Evolutionary conservation across 1,140 invertebrate genomes (phyloP).

Genomic region (Cydia fagiglandana): DNA sequence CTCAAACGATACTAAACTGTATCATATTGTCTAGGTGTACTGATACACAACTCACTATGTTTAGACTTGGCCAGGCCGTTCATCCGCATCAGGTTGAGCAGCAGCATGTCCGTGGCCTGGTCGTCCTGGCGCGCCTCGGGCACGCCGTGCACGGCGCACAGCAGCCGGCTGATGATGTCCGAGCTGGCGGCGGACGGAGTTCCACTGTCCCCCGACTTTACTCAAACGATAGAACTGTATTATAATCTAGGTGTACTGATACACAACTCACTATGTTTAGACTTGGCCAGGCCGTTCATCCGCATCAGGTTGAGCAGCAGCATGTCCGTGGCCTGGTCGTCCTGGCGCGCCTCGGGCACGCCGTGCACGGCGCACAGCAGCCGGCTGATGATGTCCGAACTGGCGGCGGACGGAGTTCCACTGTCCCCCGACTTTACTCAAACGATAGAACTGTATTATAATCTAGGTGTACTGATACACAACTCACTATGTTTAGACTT

Average conservation of each 20-base stretch:
- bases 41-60: slow-evolving; percentile 44
- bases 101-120: slow-evolving; percentile 69
- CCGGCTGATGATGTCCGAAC: slow-evolving; percentile 51
- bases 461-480: background rate
- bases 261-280: slow-evolving; percentile 48
- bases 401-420: no score
- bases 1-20: no score
- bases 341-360: slow-evolving; percentile 48
- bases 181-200: no score
- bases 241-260: no score
- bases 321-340: slow-evolving; percentile 68
- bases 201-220: no score
- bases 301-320: slow-evolving; percentile 71
- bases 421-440: no score
- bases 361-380: slow-evolving; percentile 56
- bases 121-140: slow-evolving; percentile 51
- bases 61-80: slow-evolving; percentile 64
- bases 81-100: slow-evolving; percentile 71
- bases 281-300: slow-evolving; percentile 67
- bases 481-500: slow-evolving; percentile 55
- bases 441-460: no score
- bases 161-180: slow-evolving; percentile 56
- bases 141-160: slow-evolving; percentile 54
- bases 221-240: no score
- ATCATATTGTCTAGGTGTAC: no score